Evolutionary conservation across 2,888 invertebrate genomes (phyloP), one percentile per base, ranked within the genome.

Genomic region (Orthosia gracilis): DNA sequence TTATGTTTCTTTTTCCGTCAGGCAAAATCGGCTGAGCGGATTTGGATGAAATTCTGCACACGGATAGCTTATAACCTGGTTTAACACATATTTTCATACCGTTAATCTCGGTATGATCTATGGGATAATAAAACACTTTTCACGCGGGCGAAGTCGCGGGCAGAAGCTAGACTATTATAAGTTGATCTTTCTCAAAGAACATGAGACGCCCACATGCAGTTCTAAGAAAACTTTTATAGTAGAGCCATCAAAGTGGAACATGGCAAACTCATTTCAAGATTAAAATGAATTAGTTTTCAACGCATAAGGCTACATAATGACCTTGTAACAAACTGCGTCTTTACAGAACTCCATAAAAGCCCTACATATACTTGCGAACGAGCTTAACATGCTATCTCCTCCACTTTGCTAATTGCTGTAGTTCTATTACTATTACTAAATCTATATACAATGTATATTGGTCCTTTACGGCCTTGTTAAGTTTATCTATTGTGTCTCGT

Each of bases 361-460:
- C 45, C 13, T 65, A 67, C 73, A 65, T 65, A 80, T 80, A 69
- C 57, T 80, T 59, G 52, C 23, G 58, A 57, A 50, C 47, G 45
- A 70, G 71, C 64, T 72, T 78, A 55, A 64, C 61, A 62, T 78
- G 55, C 73, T 85, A 85, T 84, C 73, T 73, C 62, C 64, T 65
- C 61, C 65, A 87, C 82, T 86, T 85, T 75, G 67, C 73, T 85
- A 85, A 87, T 85, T 85, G 87, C 85, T 71, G 40, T 73, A 81
- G 87, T 85, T 82, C 74, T 73, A 50, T 82, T 77, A 68, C 80
- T 74, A 84, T 76, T 65, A 76, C 70, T 77, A 66, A 61, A 66
- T 73, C 50, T 85, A 73, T 75, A 73, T 58, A 78, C 62, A 79
- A 69, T 40, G 55, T 69, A 63, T 80, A 80, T 85, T 80, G 76